Base-by-base conservation (phyloP, 1,140 invertebrate species). In the Leptinotarsa defecta region DNA sequence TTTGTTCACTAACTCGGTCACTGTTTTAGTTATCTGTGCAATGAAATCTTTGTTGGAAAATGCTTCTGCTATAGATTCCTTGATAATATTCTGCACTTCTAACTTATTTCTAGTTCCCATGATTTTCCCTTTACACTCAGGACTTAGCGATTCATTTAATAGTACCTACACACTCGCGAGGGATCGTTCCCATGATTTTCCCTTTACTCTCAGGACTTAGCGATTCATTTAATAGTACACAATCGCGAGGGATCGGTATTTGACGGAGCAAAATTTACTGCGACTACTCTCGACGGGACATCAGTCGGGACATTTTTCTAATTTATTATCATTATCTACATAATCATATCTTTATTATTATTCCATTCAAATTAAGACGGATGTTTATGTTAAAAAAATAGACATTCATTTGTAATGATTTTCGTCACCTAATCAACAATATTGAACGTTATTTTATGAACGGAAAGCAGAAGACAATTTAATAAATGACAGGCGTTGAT, bases 1-100 rank as follows among this genome's bases (percentile, higher is more conserved):
- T 61, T 61, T 13, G 57, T 61, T 61, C 57, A 61, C 57, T 61
- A 61, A 5, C 13, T 61, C 57, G 57, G 57, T 61, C 57, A 61
- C 57, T 61, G 57, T 61, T 61, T 61, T 61, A 17, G 57, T 61
- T 61, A 61, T 19, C 57, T 61, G 57, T 61, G 57, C 57, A 61
- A 61, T 61, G 57, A 61, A 61, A 61, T 61, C 11, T 61, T 61
- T 61, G 57, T 19, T 61, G 57, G 57, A 61, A 19, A 61, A 61
- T 61, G 13, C 57, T 61, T 61, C 57, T 19, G 57, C 57, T 17
- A 61, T 61, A 61, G 57, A 17, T 61, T 61, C 57, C 57, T 19
- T 61, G 19, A 61, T 61, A 61, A 61, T 61, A 61, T 61, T 61
- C 57, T 61, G 57, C 57, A 61, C 57, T 61, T 61, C 57, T 61